Evolutionary conservation across 2,113 vertebrate genomes (phyloP).

Genomic region (Eonycteris spelaea): DNA sequence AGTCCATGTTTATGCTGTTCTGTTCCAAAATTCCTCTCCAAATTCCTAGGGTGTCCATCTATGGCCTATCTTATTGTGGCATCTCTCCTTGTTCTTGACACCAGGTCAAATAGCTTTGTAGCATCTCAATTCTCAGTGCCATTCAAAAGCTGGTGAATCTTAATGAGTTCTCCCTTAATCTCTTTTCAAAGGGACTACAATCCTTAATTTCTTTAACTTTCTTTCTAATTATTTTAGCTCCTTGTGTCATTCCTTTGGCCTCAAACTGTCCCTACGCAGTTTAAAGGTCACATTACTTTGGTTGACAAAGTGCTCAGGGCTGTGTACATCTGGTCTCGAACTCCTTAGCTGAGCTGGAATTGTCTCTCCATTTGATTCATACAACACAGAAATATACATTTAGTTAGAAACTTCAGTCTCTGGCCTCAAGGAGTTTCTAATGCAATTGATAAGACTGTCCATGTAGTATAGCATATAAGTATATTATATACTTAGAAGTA

Average conservation of each 20-base stretch:
- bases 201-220: slow-evolving; percentile 69
- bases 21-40: slow-evolving; percentile 60
- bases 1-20: neutral
- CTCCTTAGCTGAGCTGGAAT: neutral
- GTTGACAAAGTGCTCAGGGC: neutral
- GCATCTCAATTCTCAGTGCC: slow-evolving; percentile 50
- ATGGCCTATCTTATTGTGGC: slow-evolving; percentile 66
- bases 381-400: neutral
- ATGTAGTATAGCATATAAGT: neutral
- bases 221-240: slow-evolving; percentile 80
- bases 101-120: slow-evolving; percentile 76
- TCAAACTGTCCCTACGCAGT: slow-evolving; percentile 35
- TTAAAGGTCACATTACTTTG: slow-evolving; percentile 62
- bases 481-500: neutral
- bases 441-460: neutral
- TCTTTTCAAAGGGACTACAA: slow-evolving; percentile 47
- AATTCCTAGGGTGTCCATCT: slow-evolving; percentile 73
- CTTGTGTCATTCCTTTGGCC: slow-evolving; percentile 74
- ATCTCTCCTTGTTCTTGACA: slow-evolving; percentile 77
- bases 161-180: slow-evolving; percentile 65
- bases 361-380: slow-evolving; percentile 9
- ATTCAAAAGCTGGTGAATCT: slow-evolving; percentile 63
- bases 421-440: neutral
- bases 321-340: neutral
- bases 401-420: neutral